Conservation (phyloP, 2,888 invertebrate species). For the Platycnemis pennipes region DNA sequence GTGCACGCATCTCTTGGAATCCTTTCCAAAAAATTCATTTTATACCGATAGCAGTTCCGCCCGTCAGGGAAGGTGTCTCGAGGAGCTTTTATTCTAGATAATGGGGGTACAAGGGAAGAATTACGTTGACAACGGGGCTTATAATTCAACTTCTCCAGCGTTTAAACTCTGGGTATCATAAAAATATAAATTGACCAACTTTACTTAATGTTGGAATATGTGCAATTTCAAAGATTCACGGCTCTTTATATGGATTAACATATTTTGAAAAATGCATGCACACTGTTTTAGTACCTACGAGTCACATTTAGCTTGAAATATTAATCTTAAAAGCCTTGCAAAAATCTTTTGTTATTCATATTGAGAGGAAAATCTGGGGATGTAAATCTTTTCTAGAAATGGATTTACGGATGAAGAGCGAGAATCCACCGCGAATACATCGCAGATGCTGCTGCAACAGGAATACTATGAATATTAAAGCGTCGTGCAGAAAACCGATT, state of each 20-base stretch:
- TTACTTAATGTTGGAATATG: no score
- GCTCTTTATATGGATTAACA: no score
- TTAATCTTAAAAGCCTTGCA: background rate
- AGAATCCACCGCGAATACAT: background rate
- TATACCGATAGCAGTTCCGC: background rate
- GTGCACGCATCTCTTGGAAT: background rate
- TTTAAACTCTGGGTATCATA: no score
- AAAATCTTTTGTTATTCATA: background rate
- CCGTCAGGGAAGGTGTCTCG: background rate
- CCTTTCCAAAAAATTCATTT: background rate
- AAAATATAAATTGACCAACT: no score
- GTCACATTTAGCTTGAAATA: background rate
- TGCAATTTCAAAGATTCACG: no score
- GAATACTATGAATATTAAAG: slow-evolving; percentile 3
- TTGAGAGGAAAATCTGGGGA: background rate
- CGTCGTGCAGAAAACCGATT: slow-evolving; percentile 22
- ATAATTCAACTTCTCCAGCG: no score
- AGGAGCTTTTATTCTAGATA: background rate
- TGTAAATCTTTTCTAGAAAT: background rate
- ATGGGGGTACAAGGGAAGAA: background rate
- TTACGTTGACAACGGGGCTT: no score
- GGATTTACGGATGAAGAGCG: background rate
- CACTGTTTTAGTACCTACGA: no score
- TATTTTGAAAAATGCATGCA: no score
- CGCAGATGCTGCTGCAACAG: background rate